A percentile compares a stretch with the other conserved stretches of the same genome.
Conservation (phyloP, 1,140 invertebrate species). For the Scaptomyza graminum region DNA sequence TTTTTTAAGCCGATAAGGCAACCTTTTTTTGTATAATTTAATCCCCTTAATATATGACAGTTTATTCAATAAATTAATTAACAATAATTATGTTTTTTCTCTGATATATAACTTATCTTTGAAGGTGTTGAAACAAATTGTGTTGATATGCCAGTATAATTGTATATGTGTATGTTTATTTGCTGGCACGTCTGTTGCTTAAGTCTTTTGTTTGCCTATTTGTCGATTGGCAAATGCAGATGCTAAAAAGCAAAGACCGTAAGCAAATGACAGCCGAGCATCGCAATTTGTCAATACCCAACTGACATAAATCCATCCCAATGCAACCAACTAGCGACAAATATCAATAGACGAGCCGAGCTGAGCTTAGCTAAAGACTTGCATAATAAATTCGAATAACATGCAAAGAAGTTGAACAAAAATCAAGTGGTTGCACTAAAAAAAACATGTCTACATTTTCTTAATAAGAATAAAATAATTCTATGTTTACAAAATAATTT, state of each 20-base stretch:
- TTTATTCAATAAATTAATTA: conserved; percentile 24
- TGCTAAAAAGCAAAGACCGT: conserved; percentile 40
- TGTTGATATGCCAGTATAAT: background rate
- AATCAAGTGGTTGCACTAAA: conserved; percentile 39
- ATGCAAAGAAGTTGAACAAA: conserved; percentile 48
- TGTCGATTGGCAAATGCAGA: conserved; percentile 47
- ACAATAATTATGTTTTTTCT: conserved; percentile 6
- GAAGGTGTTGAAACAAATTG: conserved; percentile 29
- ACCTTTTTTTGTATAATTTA: background rate
- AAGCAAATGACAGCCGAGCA: conserved; percentile 52
- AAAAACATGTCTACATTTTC: too few relatives aligned
- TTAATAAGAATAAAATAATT: too few relatives aligned
- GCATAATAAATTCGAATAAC: conserved; percentile 72
- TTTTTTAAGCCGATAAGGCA: conserved; percentile 6
- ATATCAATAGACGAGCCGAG: conserved; percentile 51
- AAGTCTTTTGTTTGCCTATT: conserved; percentile 51
- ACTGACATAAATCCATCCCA: conserved; percentile 75
- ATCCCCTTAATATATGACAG: conserved; percentile 2
- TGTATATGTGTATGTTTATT: conserved; percentile 14
- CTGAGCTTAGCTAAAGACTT: conserved; percentile 19
- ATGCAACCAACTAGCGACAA: conserved; percentile 27
- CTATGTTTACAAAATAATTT: too few relatives aligned
- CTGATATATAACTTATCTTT: background rate
- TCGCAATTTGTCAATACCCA: conserved; percentile 69
- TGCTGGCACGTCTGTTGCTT: conserved; percentile 32